Percentiles rank a stretch among this genome's conserved stretches.
Evolutionary conservation across 1,140 invertebrate genomes (phyloP).

Genomic region (Gryllus bimaculatus): DNA sequence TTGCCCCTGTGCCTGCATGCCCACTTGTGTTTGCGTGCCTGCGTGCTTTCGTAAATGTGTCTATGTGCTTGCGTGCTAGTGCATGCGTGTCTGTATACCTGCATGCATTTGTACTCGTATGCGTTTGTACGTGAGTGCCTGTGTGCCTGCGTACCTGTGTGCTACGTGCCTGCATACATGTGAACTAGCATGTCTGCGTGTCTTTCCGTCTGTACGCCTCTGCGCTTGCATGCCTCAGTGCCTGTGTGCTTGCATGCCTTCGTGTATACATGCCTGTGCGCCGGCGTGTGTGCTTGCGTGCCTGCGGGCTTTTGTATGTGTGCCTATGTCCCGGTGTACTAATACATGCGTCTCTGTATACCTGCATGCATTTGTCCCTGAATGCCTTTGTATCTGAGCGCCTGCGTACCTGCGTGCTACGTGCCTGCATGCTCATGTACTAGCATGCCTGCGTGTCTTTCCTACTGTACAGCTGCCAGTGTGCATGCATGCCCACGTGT

Average conservation of each 20-base stretch:
- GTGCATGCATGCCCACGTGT: background rate
- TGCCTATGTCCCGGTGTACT: no score
- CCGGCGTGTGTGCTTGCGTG: no score
- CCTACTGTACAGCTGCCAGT: background rate
- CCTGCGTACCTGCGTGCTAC: background rate
- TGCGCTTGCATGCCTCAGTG: no score
- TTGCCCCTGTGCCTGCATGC: constrained; percentile 9
- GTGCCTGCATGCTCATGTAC: background rate
- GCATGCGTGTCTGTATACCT: background rate
- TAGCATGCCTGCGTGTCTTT: background rate
- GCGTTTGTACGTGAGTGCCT: background rate
- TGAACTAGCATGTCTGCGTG: no score
- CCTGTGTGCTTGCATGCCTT: no score
- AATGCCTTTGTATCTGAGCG: background rate
- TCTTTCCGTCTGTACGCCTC: no score
- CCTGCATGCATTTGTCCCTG: background rate
- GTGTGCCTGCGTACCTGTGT: background rate
- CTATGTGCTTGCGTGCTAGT: background rate
- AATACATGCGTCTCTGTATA: no score
- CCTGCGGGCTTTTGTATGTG: no score
- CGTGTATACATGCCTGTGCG: no score
- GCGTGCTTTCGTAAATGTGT: background rate
- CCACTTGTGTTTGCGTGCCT: background rate
- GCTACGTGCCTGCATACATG: background rate
- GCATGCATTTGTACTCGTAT: background rate